Conservation (phyloP, 2,888 invertebrate species). For the Cyaniris semiargus region DNA sequence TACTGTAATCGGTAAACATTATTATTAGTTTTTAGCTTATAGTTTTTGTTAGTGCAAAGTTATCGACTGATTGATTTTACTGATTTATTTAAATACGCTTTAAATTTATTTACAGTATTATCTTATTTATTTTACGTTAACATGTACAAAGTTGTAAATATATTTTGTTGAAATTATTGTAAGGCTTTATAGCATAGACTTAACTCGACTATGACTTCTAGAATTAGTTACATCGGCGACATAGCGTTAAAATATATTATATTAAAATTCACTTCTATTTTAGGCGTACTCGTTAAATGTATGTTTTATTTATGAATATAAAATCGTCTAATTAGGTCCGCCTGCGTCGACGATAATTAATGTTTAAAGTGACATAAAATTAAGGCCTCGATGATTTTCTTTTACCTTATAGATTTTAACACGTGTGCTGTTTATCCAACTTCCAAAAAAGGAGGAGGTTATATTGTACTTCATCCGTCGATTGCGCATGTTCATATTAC, state of each 20-base stretch:
- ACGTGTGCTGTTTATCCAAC: too few species aligned
- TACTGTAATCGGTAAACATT: background rate
- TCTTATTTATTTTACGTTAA: slow-evolving; percentile 62
- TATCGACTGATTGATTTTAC: slow-evolving; percentile 65
- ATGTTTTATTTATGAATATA: background rate
- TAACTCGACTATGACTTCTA: slow-evolving; percentile 36
- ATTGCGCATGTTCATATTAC: background rate
- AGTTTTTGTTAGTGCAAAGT: slow-evolving; percentile 57
- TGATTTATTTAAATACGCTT: slow-evolving; percentile 46
- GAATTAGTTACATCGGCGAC: slow-evolving; percentile 6
- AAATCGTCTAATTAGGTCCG: background rate
- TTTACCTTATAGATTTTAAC: background rate
- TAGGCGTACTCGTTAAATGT: background rate
- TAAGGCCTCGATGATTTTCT: background rate
- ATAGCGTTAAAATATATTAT: background rate
- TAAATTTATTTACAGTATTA: slow-evolving; percentile 79
- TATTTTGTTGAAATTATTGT: slow-evolving; percentile 51
- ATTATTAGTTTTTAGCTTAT: background rate
- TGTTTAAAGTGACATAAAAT: background rate
- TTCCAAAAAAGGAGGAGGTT: too few species aligned
- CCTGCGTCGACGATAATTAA: background rate
- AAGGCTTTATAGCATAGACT: slow-evolving; percentile 46
- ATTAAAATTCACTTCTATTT: background rate
- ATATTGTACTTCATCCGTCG: too few species aligned
- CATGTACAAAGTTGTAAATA: slow-evolving; percentile 75